Evolutionary conservation across 2,888 invertebrate species (phyloP).

Genomic region (Chalcis sispes): DNA sequence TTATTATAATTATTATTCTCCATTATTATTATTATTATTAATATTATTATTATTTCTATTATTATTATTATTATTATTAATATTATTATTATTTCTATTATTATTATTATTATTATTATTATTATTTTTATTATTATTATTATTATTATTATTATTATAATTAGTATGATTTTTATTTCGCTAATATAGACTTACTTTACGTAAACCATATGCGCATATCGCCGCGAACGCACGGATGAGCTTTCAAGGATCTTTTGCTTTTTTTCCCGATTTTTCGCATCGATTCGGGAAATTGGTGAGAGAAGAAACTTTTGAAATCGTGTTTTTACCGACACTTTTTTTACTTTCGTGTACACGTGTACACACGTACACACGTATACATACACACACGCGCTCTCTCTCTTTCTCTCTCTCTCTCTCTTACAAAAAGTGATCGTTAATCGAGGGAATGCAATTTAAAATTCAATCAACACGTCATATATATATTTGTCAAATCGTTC

Average conservation of each 20-base stretch:
- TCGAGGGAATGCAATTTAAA: conserved; percentile 43
- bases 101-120: too few species aligned
- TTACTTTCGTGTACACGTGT: not conserved
- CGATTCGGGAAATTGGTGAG: conserved; percentile 29
- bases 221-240: conserved; percentile 24
- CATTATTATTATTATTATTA: conserved; percentile 18
- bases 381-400: not conserved
- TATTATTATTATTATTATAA: conserved; percentile 11
- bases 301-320: conserved; percentile 57
- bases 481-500: conserved; percentile 21
- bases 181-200: conserved; percentile 52
- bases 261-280: conserved; percentile 28
- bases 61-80: too few species aligned
- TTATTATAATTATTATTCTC: conserved; percentile 31
- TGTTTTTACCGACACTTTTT: not conserved
- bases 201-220: conserved; percentile 37
- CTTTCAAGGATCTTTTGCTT: conserved; percentile 53
- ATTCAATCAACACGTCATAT: conserved; percentile 45
- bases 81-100: conserved; percentile 11
- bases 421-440: conserved; percentile 1
- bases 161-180: too few species aligned
- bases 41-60: too few species aligned
- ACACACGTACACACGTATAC: too few species aligned
- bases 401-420: not conserved
- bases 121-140: too few species aligned